Base-by-base conservation (phyloP, 2,888 invertebrate species). In the Melieria omissa region DNA sequence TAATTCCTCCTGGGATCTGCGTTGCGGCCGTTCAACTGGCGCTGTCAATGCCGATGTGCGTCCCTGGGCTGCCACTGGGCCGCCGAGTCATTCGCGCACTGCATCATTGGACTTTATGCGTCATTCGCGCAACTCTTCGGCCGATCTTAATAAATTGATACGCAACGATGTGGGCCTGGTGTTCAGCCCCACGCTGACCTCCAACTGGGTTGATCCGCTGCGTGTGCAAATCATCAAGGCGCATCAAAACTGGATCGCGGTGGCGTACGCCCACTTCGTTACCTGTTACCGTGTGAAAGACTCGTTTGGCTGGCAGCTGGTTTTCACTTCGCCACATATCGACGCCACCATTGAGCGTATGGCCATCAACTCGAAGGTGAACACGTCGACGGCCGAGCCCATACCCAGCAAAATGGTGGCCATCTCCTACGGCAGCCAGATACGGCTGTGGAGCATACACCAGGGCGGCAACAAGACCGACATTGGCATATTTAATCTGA, bases 171-270 rank as follows among this genome's bases (percentile, higher is more conserved):
- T 93, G 45, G 91, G 92, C 9, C 82, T 93, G 45, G 90, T 93
- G n/a, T 92, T 93, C 80, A 91, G 90, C 72, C 88, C 89, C 45
- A 90, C 89, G 4, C 79, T 85, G 6, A 81, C 80, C 57, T 83
- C 86, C 0, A 83, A 86, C 61, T 95, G 95, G 94, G 90, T 93
- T 6, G 96, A 96, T 85, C 95, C 94, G 58, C 86, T 95, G 82
- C 90, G 96, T 80, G 97, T 97, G 54, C 94, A 96, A 88, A 95
- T 96, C 65, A 95, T 98, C 78, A 95, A 96, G 85, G 98, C 98
- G 4, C 98, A 99, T 88, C 97, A 98, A 86, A 98, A 98, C 86
- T 98, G 98, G 95, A 95, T 99, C 76, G 96, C 95, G 41, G 97
- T 97, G 41, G 98, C 97, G 0, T 98, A 98, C 86, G 94, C 96